These are phyloP conservation scores for Cheilosia scutellata DNA, from an alignment of 2,888 invertebrate genomes.

Conservation along the genomic window DNA sequence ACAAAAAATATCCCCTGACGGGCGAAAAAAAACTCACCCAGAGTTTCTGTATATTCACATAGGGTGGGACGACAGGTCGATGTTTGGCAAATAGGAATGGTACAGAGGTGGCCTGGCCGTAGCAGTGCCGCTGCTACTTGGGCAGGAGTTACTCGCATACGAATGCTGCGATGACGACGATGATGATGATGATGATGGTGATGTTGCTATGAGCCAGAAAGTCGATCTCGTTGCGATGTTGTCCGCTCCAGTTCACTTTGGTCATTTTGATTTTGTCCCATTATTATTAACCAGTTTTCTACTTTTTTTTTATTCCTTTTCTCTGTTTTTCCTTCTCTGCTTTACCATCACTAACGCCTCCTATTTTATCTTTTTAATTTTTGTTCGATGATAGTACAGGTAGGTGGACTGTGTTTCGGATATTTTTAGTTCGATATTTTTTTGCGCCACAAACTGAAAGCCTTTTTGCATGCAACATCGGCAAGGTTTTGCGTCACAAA, in stretches of 20 bases:
- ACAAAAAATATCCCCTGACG: constrained; percentile 50
- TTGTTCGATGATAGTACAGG: constrained; percentile 53
- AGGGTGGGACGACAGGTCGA: not conserved
- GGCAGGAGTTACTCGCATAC: not conserved
- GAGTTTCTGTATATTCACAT: constrained; percentile 30
- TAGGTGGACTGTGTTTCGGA: constrained; percentile 24
- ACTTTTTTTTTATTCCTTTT: constrained; percentile 7
- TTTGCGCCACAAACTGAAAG: not conserved
- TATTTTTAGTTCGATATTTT: constrained; percentile 19
- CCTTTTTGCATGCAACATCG: not conserved
- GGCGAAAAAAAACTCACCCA: constrained; percentile 26
- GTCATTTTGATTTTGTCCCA: constrained; percentile 64
- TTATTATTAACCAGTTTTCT: constrained; percentile 56
- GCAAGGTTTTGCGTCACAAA: constrained; percentile 1
- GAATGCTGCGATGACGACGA: not conserved
- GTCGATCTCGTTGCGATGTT: constrained; percentile 69
- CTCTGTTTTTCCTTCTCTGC: not conserved
- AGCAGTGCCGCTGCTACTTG: not conserved
- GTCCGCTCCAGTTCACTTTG: constrained; percentile 69
- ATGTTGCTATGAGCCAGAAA: constrained; percentile 61
- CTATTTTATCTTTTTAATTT: constrained; percentile 62
- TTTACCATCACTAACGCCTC: constrained; percentile 13
- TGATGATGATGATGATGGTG: constrained; percentile 36
- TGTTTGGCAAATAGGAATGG: not conserved
- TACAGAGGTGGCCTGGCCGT: not conserved